Base-by-base conservation (phyloP, 2,797 vertebrate species). In the Amniataba percoides region DNA sequence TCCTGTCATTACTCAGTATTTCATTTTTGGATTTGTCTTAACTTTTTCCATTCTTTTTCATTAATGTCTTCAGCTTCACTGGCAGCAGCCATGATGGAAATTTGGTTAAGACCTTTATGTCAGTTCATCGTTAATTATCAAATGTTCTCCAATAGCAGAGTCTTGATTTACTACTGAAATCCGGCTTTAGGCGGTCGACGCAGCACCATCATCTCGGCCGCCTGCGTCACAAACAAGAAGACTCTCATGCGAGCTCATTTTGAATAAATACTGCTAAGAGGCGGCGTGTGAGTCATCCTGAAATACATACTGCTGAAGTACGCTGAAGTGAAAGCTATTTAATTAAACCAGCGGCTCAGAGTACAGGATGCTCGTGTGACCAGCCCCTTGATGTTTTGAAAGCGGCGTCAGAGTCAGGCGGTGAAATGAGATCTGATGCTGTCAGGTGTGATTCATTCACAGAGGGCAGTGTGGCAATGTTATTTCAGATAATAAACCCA, bases 371-470 rank as follows among this genome's bases (percentile, higher is more conserved):
- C 65, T 53, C 1, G 12, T 61, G 77, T 31, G 45, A 21, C 7
- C 15, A 14, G 21, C 25, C 34, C 27, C 63, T 31, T 75, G 42
- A 64, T 77, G 77, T 80, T 81, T 72, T 52, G 25, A 78, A 79
- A 81, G 63, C 0, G 1, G 4, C 48, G 10, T 74, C 67, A 74
- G 77, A 63, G 62, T 80, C 76, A 65, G 78, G 60, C 18, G 16
- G 49, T 3, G 66, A 86, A 85, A 89, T 81, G 70, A 87, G 80
- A 84, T 85, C 55, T 52, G 74, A 88, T 78, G 23, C 15, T 53
- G 62, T 76, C 72, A 84, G 82, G 21, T 74, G 80, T 82, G 85
- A 65, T 70, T 84, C 78, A 81, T 71, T 61, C 73, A 66, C 60
- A 74, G 16, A 71, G 64, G 45, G 21, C 64, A 53, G 59, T 7